Percentiles rank a stretch among this genome's conserved stretches.
phyloP scores from a whole-genome alignment of 1,140 invertebrate genomes.

The Penaeus indicus region DNA sequence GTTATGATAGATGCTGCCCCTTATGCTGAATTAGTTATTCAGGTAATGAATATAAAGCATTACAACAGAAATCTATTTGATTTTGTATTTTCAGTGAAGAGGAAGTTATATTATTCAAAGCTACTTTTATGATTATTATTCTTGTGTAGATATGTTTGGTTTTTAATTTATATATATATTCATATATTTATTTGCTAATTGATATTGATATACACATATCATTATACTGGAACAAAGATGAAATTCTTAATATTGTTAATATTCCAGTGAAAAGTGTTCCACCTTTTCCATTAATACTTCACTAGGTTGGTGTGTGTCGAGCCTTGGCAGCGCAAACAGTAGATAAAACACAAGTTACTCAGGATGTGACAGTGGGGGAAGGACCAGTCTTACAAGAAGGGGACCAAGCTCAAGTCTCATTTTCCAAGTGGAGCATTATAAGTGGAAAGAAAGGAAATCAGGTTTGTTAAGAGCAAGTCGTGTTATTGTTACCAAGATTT shows the following conservation, averaged over 20 bases:
- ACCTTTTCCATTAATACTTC: neutral
- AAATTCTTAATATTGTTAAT: too few species aligned
- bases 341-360: neutral
- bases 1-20: conserved; percentile 23
- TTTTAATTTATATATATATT: too few species aligned
- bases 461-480: neutral
- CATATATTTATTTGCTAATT: too few species aligned
- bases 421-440: conserved; percentile 11
- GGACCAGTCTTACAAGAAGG: conserved; percentile 35
- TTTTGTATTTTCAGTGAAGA: neutral
- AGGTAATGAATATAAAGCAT: neutral
- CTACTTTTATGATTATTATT: too few species aligned
- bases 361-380: conserved; percentile 32
- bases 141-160: too few species aligned
- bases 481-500: neutral
- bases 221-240: too few species aligned
- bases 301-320: conserved; percentile 39
- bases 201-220: too few species aligned
- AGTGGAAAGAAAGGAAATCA: conserved; percentile 25
- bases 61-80: neutral
- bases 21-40: conserved; percentile 24
- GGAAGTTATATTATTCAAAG: neutral
- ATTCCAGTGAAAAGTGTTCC: neutral
- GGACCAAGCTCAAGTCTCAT: conserved; percentile 31
- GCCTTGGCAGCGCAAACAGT: neutral